Evolutionary conservation across 2,113 vertebrate genomes (phyloP).

Genomic region (Lethenteron reissneri): DNA sequence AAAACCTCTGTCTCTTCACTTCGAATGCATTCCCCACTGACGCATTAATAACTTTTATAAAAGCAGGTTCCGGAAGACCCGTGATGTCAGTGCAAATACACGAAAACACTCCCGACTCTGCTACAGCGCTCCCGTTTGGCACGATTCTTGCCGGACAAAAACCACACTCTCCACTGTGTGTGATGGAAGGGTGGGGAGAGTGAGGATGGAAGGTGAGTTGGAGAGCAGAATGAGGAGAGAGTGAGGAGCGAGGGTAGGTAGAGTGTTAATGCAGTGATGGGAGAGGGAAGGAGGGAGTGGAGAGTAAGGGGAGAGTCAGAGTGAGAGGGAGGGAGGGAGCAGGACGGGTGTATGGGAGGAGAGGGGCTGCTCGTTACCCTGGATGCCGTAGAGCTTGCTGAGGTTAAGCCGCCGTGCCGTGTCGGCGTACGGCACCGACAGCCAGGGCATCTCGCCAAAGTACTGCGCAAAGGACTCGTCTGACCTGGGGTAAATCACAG

Average conservation of each 20-base stretch:
- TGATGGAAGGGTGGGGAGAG: too few relatives aligned
- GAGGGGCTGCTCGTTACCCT: conserved; percentile 33
- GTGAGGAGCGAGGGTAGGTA: neutral
- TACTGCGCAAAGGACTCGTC: conserved; percentile 97
- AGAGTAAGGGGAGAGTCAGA: neutral
- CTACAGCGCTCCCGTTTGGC: too few relatives aligned
- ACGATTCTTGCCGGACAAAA: too few relatives aligned
- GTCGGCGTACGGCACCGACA: conserved; percentile 63
- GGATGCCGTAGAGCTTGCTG: conserved; percentile 83
- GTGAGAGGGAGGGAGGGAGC: neutral
- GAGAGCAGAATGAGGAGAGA: neutral
- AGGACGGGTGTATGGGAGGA: neutral
- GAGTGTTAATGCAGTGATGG: neutral
- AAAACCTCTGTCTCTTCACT: too few relatives aligned
- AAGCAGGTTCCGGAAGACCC: too few relatives aligned
- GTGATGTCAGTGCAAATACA: too few relatives aligned
- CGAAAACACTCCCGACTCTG: too few relatives aligned
- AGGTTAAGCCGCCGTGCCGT: conserved; percentile 69
- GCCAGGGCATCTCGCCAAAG: conserved; percentile 97
- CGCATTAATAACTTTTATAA: too few relatives aligned
- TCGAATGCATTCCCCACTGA: too few relatives aligned
- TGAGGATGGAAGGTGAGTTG: too few relatives aligned
- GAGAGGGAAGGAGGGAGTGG: neutral
- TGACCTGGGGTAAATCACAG: conserved; percentile 29
- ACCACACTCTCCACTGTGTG: too few relatives aligned